Evolutionary conservation across 2,888 invertebrate species (phyloP).

Genomic region (Ormia ochracea): DNA sequence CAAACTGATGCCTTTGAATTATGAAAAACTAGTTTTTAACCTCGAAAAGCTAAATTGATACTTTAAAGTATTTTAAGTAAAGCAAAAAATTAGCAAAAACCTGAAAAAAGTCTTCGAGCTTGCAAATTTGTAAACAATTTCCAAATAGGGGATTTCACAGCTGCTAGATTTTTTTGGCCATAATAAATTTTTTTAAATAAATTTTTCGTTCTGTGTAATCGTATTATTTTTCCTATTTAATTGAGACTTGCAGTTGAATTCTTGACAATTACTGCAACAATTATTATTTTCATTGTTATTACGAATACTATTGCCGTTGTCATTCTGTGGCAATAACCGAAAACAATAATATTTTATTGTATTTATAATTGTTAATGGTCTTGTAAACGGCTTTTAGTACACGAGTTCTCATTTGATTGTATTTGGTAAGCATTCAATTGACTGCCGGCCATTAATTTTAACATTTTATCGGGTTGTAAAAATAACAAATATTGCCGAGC

Average conservation of each 20-base stretch:
- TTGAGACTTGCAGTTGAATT: not conserved
- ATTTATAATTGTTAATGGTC: not conserved
- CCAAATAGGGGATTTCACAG: no score
- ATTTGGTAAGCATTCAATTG: not conserved
- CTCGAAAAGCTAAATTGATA: no score
- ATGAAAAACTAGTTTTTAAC: no score
- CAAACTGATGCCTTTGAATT: no score
- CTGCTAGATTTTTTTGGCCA: no score
- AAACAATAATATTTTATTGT: not conserved
- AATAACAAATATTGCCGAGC: not conserved
- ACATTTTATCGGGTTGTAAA: not conserved
- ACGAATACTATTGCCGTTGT: not conserved
- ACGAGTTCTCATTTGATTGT: no score
- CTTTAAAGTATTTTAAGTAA: no score
- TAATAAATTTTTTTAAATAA: no score
- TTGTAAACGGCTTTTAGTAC: no score
- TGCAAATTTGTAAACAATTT: no score
- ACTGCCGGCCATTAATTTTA: not conserved
- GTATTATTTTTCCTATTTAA: not conserved
- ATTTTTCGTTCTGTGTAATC: not conserved
- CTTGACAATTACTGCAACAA: not conserved
- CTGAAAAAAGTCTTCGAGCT: no score
- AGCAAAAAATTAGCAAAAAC: no score
- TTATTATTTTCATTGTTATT: not conserved
- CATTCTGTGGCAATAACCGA: not conserved